Conservation (phyloP, 1,140 invertebrate species). For the Teleogryllus occipitalis region DNA sequence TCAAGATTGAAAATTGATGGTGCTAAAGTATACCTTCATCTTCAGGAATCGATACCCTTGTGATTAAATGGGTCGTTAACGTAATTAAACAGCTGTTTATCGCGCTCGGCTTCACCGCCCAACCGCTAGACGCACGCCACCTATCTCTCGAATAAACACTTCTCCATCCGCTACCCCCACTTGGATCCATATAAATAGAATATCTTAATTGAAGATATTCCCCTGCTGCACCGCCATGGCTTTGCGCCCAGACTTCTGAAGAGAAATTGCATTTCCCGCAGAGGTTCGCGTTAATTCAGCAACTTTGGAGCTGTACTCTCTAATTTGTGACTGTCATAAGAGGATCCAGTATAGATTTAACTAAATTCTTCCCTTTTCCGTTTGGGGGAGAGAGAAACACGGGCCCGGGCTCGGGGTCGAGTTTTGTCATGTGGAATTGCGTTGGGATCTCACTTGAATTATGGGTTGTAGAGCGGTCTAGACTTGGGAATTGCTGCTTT, state of each 20-base stretch:
- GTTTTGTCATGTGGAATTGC: background rate
- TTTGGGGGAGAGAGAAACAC: background rate
- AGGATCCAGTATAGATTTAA: constrained; percentile 5
- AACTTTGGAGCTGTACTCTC: background rate
- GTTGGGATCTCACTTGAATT: background rate
- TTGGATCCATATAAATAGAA: background rate
- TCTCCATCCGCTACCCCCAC: background rate
- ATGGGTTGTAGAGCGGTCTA: background rate
- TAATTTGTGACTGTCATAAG: constrained; percentile 5
- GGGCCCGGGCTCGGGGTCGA: background rate
- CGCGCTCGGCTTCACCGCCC: background rate
- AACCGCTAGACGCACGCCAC: background rate
- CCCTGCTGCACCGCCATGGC: background rate
- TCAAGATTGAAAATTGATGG: background rate
- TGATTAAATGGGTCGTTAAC: background rate
- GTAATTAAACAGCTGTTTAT: background rate
- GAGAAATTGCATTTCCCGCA: background rate
- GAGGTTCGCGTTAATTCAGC: constrained; percentile 3
- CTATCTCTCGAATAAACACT: background rate
- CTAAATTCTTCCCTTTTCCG: background rate
- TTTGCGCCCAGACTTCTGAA: background rate
- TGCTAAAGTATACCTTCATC: background rate
- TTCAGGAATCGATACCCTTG: background rate
- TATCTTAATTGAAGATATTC: background rate
- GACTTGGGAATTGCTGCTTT: background rate